Conservation (phyloP, 2,113 vertebrate species). For the Dasypus novemcinctus region DNA sequence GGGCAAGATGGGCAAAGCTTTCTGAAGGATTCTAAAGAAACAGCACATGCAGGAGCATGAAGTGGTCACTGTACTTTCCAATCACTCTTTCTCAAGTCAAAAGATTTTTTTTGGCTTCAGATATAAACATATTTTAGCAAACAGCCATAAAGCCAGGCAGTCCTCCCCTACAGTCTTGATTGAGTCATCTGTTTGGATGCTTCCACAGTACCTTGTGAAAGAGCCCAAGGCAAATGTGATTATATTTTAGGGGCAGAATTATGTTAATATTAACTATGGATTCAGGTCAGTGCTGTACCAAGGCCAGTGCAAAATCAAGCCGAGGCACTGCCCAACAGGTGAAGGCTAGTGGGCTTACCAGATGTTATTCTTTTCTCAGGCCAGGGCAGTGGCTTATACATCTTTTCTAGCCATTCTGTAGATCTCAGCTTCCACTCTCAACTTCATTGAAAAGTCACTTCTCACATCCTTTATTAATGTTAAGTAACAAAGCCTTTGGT, state of each 20-base stretch:
- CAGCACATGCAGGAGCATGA: neutral
- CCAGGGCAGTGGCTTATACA: fast-evolving
- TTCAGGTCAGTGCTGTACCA: neutral
- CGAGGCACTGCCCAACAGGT: neutral
- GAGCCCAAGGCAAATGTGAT: neutral
- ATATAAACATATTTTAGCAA: neutral
- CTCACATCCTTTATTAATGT: neutral
- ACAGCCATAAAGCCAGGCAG: neutral
- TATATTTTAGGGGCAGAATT: neutral
- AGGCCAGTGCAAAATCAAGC: neutral
- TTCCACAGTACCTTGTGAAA: neutral
- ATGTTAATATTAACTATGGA: neutral
- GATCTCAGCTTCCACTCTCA: neutral
- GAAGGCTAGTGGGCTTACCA: neutral
- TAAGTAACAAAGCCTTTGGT: neutral
- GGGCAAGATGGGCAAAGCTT: neutral
- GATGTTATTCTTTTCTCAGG: neutral
- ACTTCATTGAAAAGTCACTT: neutral
- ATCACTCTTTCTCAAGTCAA: neutral
- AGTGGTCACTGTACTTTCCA: neutral
- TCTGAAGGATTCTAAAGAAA: neutral
- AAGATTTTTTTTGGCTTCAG: neutral
- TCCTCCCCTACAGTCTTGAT: neutral
- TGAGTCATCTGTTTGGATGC: neutral
- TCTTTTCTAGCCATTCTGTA: neutral